Percentiles rank a stretch among this genome's conserved stretches.
phyloP scores from a whole-genome alignment of 2,888 invertebrate species.

The Ophioninae sp. region DNA sequence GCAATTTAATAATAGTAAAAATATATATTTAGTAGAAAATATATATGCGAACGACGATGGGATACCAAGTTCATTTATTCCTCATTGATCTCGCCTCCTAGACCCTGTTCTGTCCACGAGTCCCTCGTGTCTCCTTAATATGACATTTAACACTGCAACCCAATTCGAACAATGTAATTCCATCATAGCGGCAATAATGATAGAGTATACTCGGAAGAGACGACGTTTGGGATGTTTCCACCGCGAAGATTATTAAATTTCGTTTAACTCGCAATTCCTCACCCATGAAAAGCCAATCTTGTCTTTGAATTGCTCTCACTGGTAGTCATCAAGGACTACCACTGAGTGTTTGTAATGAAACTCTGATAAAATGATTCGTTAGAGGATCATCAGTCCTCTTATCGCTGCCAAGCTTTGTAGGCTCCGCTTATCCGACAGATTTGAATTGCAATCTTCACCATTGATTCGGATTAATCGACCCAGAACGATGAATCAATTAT shows the following conservation, averaged over 20 bases:
- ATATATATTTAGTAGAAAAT: conserved; percentile 29
- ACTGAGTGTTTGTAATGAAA: too few relatives aligned
- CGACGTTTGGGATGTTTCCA: background rate
- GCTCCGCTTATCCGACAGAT: too few relatives aligned
- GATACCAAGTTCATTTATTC: conserved; percentile 39
- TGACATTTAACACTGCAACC: conserved; percentile 54
- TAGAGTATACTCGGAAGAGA: background rate
- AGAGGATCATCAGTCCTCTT: background rate
- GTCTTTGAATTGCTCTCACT: conserved; percentile 5
- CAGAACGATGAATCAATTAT: background rate
- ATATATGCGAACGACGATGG: conserved; percentile 33
- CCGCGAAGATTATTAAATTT: conserved; percentile 24
- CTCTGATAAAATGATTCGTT: background rate
- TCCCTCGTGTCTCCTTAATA: conserved; percentile 57
- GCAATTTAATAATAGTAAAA: too few relatives aligned
- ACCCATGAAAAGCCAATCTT: conserved; percentile 39
- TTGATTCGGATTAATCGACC: background rate
- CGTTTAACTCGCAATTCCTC: conserved; percentile 10
- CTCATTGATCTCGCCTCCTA: conserved; percentile 25
- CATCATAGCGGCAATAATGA: conserved; percentile 36
- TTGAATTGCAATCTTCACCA: background rate
- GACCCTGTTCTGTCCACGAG: conserved; percentile 4
- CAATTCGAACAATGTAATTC: conserved; percentile 57
- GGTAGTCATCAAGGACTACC: background rate
- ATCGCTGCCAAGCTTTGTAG: too few relatives aligned